Evolutionary conservation across 1,140 invertebrate species (phyloP).

Genomic region (Drosophila lacteicornis): DNA sequence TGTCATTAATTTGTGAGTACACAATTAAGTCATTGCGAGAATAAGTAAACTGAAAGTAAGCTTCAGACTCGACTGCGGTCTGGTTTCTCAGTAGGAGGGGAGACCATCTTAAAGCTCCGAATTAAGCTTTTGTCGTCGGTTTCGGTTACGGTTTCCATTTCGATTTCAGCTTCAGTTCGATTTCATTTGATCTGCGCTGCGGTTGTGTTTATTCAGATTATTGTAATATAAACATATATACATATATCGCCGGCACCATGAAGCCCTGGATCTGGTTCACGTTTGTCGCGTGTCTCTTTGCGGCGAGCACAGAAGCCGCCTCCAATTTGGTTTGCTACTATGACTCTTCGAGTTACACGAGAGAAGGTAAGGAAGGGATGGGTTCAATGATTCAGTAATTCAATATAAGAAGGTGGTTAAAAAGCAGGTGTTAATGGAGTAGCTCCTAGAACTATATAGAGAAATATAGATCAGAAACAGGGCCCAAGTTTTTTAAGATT

Average conservation of each 20-base stretch:
- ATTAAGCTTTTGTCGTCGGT: slow-evolving; percentile 52
- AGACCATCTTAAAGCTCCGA: slow-evolving; percentile 42
- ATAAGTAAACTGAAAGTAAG: slow-evolving; percentile 35
- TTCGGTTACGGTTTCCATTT: slow-evolving; percentile 49
- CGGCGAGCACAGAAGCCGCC: slow-evolving; percentile 51
- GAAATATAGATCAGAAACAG: not conserved
- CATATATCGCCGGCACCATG: slow-evolving; percentile 49
- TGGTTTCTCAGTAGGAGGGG: not conserved
- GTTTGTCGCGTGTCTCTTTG: slow-evolving; percentile 51
- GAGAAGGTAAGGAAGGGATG: slow-evolving; percentile 87
- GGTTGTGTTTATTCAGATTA: slow-evolving; percentile 51
- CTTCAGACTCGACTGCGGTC: slow-evolving; percentile 13
- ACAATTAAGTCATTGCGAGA: slow-evolving; percentile 56
- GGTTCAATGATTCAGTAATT: not conserved
- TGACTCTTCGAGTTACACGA: slow-evolving; percentile 88
- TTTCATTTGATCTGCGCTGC: slow-evolving; percentile 66
- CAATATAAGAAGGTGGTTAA: not conserved
- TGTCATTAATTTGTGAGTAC: slow-evolving; percentile 41
- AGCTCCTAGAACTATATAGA: not conserved
- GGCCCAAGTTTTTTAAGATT: not conserved
- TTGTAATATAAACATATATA: not conserved
- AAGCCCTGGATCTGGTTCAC: slow-evolving; percentile 57
- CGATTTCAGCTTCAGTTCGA: slow-evolving; percentile 64
- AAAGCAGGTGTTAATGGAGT: not conserved
- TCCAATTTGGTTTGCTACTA: slow-evolving; percentile 90